phyloP scores from a whole-genome alignment of 2,113 vertebrate genomes.

The Psammodynastes pulverulentus region DNA sequence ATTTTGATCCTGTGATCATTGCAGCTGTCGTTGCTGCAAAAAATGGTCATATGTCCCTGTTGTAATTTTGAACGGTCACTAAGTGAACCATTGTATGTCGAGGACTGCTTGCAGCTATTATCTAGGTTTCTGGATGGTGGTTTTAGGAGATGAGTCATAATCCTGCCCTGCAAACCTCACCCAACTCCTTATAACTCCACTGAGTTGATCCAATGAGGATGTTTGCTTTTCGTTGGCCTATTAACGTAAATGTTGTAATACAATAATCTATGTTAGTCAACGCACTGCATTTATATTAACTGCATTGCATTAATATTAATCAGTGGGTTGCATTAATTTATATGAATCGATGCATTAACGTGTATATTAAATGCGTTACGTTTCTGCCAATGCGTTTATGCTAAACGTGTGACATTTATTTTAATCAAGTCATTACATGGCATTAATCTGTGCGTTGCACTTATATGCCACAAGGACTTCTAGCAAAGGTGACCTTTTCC shows the following conservation, averaged over 20 bases:
- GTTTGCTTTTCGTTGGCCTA: background rate
- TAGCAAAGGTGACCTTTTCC: background rate
- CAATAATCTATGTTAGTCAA: too few relatives aligned
- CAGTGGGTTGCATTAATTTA: background rate
- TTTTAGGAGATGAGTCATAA: slow-evolving; percentile 23
- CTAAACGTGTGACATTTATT: too few relatives aligned
- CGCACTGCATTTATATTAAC: too few relatives aligned
- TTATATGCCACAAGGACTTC: background rate
- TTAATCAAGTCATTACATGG: too few relatives aligned
- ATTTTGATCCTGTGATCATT: too few relatives aligned
- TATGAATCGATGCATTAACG: too few relatives aligned
- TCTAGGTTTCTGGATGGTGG: background rate
- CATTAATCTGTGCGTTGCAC: too few relatives aligned
- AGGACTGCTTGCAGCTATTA: background rate
- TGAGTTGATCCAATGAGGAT: background rate
- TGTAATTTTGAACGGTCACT: too few relatives aligned
- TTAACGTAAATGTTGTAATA: background rate
- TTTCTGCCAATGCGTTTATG: too few relatives aligned
- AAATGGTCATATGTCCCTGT: too few relatives aligned
- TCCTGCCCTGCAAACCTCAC: background rate
- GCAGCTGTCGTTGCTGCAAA: too few relatives aligned
- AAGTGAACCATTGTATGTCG: too few relatives aligned
- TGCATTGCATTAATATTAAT: background rate
- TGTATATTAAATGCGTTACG: background rate
- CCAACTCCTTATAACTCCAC: background rate